A percentile compares a stretch with the other conserved stretches of the same genome.
phyloP scores from a whole-genome alignment of 2,113 vertebrate genomes.

The Platanista minor region DNA sequence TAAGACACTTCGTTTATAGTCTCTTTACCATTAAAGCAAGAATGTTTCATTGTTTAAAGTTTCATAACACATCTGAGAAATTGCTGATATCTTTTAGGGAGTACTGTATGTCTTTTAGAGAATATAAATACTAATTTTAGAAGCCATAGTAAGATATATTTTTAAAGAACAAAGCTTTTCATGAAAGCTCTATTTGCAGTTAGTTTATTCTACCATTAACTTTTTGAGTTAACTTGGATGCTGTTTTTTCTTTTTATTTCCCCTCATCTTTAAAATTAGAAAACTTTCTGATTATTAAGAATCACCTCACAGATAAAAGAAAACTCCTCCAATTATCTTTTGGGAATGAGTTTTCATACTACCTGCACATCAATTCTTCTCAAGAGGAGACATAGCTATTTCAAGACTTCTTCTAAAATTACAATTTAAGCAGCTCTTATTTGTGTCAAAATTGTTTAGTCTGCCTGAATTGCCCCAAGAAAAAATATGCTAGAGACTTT shows the following conservation, averaged over 20 bases:
- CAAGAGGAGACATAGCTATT: slow-evolving; percentile 51
- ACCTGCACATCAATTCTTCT: slow-evolving; percentile 50
- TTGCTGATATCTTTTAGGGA: background rate
- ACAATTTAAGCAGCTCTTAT: slow-evolving; percentile 57
- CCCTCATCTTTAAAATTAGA: slow-evolving; percentile 48
- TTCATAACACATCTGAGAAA: background rate
- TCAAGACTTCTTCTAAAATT: slow-evolving; percentile 63
- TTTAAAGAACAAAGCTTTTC: background rate
- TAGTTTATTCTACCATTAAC: background rate
- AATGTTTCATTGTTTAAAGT: background rate
- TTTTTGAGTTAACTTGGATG: background rate
- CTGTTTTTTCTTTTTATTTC: background rate
- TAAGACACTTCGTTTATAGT: background rate
- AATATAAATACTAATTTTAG: background rate
- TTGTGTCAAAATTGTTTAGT: slow-evolving; percentile 70
- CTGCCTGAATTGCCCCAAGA: slow-evolving; percentile 62
- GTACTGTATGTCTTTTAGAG: background rate
- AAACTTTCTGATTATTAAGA: slow-evolving; percentile 51
- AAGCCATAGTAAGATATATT: background rate
- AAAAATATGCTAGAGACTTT: slow-evolving; percentile 69
- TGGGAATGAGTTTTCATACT: slow-evolving; percentile 54
- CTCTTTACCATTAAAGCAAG: background rate
- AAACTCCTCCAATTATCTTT: slow-evolving; percentile 65
- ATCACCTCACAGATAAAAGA: slow-evolving; percentile 47
- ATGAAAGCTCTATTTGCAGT: background rate